phyloP scores from a whole-genome alignment of 2,113 vertebrate species.

The Jacana jacana region DNA sequence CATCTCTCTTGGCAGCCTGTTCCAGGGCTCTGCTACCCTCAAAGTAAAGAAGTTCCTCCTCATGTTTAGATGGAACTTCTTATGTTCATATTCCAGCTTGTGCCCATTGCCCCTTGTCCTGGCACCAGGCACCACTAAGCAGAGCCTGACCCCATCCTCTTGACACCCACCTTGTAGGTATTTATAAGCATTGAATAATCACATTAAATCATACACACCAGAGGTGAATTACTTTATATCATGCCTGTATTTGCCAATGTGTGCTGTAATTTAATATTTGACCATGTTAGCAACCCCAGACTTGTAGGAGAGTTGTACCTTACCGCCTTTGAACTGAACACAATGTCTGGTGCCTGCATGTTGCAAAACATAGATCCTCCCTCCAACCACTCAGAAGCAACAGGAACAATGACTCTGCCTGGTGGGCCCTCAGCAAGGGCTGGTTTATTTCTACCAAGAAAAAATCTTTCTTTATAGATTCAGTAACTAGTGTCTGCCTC shows the following conservation, averaged over 20 bases:
- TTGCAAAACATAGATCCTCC: neutral
- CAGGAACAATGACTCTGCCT: neutral
- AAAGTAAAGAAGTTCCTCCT: no score
- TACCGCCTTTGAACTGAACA: neutral
- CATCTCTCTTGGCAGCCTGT: no score
- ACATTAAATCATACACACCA: neutral
- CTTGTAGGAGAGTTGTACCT: neutral
- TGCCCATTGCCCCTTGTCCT: no score
- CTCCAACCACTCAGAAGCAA: neutral
- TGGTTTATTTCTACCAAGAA: neutral
- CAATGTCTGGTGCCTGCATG: neutral
- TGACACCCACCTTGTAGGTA: no score
- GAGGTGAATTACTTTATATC: neutral
- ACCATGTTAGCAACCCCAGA: neutral
- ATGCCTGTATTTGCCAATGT: neutral
- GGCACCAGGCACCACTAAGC: no score
- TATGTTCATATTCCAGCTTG: no score
- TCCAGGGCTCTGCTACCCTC: no score
- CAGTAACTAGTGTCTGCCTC: neutral
- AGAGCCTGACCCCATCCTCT: no score
- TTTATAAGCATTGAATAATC: neutral
- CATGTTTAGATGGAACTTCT: no score
- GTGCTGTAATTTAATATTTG: neutral
- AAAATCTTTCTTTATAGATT: neutral
- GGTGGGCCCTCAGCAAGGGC: neutral